Percentiles rank a stretch among this genome's conserved stretches.
These are phyloP conservation scores for Sussaba pulchella DNA, from an alignment of 2,888 invertebrate genomes.

Conservation along the genomic window DNA sequence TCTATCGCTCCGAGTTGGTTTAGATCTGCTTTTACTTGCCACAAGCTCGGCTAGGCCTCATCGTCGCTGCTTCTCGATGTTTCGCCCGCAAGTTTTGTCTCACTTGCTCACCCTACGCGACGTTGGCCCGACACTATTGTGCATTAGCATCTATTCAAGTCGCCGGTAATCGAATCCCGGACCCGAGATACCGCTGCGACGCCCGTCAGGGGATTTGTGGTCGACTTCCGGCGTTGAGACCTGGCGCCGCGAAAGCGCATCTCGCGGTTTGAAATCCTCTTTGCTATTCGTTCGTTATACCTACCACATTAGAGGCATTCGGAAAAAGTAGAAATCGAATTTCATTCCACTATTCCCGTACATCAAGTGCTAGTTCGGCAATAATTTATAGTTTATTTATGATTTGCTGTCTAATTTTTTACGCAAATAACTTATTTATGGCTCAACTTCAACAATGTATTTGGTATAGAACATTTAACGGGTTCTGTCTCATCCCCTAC, in stretches of 20 bases:
- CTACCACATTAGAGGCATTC: background rate
- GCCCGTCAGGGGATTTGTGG: conserved; percentile 80
- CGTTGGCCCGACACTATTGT: conserved; percentile 78
- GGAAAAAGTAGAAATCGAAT: background rate
- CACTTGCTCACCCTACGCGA: conserved; percentile 47
- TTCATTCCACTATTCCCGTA: too few species aligned
- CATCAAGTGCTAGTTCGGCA: too few species aligned
- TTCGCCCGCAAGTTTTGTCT: conserved; percentile 62
- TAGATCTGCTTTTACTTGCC: conserved; percentile 46
- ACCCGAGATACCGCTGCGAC: conserved; percentile 70
- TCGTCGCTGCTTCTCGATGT: conserved; percentile 18
- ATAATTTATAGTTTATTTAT: too few species aligned
- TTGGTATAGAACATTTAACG: too few species aligned
- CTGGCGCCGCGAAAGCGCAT: conserved; percentile 45
- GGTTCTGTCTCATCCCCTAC: too few species aligned
- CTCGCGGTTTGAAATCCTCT: conserved; percentile 51
- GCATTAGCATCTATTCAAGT: conserved; percentile 84
- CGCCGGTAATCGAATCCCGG: conserved; percentile 81
- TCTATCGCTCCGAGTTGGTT: conserved; percentile 47
- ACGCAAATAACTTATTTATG: too few species aligned
- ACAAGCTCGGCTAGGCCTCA: conserved; percentile 42
- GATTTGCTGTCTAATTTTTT: too few species aligned
- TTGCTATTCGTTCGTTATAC: background rate
- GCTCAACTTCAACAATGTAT: too few species aligned
- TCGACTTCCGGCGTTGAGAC: conserved; percentile 77